These are phyloP conservation scores for Enhydra lutris DNA, from an alignment of 2,113 vertebrate genomes.

Conservation along the genomic window DNA sequence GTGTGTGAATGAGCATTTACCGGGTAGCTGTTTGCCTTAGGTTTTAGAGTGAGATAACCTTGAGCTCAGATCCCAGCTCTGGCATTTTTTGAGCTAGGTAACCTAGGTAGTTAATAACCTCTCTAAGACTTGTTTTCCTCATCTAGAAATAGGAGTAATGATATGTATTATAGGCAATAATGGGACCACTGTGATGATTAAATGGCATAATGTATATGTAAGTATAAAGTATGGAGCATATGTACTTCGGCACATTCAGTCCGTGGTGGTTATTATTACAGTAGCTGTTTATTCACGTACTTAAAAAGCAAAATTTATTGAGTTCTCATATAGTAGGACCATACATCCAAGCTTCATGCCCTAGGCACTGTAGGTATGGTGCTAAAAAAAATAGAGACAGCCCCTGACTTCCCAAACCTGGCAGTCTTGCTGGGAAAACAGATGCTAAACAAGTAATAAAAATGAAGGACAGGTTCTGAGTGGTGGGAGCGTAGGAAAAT, in stretches of 20 bases:
- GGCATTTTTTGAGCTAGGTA: background rate
- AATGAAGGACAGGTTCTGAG: background rate
- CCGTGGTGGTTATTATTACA: background rate
- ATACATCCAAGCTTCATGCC: background rate
- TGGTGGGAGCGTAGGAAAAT: background rate
- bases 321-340: background rate
- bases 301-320: background rate
- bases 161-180: background rate
- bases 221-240: background rate
- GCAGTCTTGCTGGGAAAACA: background rate
- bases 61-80: background rate
- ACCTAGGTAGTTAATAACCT: background rate
- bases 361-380: background rate
- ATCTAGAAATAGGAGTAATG: background rate
- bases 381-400: background rate
- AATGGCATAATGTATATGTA: background rate
- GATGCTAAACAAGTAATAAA: background rate
- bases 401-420: background rate
- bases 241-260: background rate
- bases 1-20: background rate
- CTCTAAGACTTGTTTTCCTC: background rate
- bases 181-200: background rate
- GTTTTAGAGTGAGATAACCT: background rate
- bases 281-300: constrained; percentile 3
- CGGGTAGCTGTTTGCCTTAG: background rate